These are phyloP conservation scores for Empidonax alnorum DNA, from an alignment of 2,113 vertebrate genomes.

Conservation along the genomic window DNA sequence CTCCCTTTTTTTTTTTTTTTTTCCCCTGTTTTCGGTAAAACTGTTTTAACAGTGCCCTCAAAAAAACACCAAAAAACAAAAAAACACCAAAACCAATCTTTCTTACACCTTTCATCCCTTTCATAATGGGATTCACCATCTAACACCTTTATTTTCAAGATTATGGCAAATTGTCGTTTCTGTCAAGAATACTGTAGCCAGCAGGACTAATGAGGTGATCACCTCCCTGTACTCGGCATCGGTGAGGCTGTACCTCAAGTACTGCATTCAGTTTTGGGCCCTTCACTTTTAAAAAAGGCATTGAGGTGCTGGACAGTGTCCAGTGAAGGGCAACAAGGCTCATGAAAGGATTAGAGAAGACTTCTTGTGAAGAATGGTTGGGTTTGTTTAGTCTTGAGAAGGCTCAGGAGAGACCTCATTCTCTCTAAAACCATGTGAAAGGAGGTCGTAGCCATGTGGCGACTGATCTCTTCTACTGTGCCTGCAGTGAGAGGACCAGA, in stretches of 20 bases:
- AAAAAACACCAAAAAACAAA: neutral
- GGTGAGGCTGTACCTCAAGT: neutral
- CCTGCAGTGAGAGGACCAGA: neutral
- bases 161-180: neutral
- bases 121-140: neutral
- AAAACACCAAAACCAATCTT: neutral
- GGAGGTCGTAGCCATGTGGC: neutral
- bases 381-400: neutral
- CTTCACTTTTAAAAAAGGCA: neutral
- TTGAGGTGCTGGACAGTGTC: rapidly evolving
- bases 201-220: neutral
- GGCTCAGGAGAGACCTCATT: neutral
- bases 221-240: neutral
- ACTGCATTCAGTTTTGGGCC: neutral
- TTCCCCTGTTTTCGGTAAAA: neutral
- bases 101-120: neutral
- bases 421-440: neutral
- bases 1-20: neutral
- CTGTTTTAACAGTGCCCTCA: neutral
- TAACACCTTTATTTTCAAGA: neutral
- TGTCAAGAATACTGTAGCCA: neutral
- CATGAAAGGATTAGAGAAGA: neutral
- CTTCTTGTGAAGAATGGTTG: neutral
- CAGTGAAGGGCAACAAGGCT: neutral
- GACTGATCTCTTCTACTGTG: neutral